Evolutionary conservation across 1,140 invertebrate genomes (phyloP).

Genomic region (Ylistrum balloti): DNA sequence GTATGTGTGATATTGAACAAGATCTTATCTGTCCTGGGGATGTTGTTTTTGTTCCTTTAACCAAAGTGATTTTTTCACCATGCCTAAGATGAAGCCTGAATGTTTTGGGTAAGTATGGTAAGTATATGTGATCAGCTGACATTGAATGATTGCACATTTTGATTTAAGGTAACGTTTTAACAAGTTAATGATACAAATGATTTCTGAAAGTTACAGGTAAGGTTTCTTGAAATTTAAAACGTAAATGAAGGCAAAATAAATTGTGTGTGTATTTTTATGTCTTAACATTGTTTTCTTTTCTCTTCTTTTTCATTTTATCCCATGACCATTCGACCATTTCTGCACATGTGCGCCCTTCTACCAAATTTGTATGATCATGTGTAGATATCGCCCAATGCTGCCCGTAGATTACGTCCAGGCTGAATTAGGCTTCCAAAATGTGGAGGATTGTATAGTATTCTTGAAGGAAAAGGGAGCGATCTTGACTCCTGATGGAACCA

Average conservation of each 20-base stretch:
- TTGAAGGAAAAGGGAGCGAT: conserved; percentile 90
- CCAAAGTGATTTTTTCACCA: background rate
- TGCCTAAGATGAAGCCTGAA: background rate
- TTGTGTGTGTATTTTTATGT: conserved; percentile 57
- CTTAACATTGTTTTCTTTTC: conserved; percentile 85
- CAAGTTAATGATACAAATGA: background rate
- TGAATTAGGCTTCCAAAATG: conserved; percentile 93
- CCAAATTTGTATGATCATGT: conserved; percentile 53
- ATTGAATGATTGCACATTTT: background rate
- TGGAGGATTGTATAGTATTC: conserved; percentile 93
- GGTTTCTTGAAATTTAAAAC: background rate
- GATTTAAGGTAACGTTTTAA: background rate
- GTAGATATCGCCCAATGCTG: conserved; percentile 96
- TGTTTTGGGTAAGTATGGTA: conserved; percentile 40
- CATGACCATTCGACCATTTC: conserved; percentile 55
- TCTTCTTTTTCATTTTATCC: conserved; percentile 78
- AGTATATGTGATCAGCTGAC: conserved; percentile 41
- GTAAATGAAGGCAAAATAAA: background rate
- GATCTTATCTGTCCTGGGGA: too few relatives aligned
- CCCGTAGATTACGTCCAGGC: conserved; percentile 91
- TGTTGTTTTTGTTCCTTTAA: too few relatives aligned
- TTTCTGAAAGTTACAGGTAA: background rate
- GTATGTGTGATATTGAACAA: too few relatives aligned
- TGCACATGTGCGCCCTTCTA: conserved; percentile 57
- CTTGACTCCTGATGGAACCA: conserved; percentile 88